Percentiles rank a stretch among this genome's conserved stretches.
These are phyloP conservation scores for Okapia johnstoni DNA, from an alignment of 2,113 vertebrate species.

Conservation along the genomic window DNA sequence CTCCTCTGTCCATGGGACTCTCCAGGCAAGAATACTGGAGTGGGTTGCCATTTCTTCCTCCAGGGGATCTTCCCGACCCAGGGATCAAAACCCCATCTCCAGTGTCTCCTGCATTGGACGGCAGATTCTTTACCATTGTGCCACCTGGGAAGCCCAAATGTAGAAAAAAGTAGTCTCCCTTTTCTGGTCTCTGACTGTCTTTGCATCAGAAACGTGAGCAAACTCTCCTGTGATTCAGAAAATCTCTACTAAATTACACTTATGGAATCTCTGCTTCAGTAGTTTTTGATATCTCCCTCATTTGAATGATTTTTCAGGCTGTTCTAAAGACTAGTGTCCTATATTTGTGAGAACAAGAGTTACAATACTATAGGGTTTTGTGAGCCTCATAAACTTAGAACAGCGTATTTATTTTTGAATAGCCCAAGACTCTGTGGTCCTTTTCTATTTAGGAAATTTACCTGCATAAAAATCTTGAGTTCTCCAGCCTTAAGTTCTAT, in stretches of 20 bases:
- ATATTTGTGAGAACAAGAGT: constrained; percentile 39
- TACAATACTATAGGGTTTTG: constrained; percentile 35
- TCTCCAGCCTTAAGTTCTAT: constrained; percentile 40
- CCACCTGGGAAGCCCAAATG: background rate
- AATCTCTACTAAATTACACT: constrained; percentile 50
- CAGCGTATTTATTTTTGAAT: constrained; percentile 7
- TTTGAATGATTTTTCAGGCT: constrained; percentile 57
- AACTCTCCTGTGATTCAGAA: constrained; percentile 21
- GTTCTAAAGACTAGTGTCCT: constrained; percentile 34
- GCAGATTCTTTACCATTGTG: background rate
- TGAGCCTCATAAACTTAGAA: constrained; percentile 52
- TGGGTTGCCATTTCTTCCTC: background rate
- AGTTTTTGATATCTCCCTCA: constrained; percentile 30
- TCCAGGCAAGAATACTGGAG: background rate
- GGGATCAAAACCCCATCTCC: background rate
- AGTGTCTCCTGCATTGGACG: background rate
- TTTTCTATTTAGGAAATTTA: constrained; percentile 67
- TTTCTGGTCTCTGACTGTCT: background rate
- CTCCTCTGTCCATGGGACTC: background rate
- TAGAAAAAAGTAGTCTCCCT: background rate
- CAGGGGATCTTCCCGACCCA: background rate
- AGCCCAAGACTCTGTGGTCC: constrained; percentile 30
- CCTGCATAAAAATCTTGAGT: constrained; percentile 52
- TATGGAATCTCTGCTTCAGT: constrained; percentile 58
- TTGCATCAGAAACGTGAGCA: background rate